phyloP scores from a whole-genome alignment of 2,888 invertebrate genomes.

The Acrobasis repandana region DNA sequence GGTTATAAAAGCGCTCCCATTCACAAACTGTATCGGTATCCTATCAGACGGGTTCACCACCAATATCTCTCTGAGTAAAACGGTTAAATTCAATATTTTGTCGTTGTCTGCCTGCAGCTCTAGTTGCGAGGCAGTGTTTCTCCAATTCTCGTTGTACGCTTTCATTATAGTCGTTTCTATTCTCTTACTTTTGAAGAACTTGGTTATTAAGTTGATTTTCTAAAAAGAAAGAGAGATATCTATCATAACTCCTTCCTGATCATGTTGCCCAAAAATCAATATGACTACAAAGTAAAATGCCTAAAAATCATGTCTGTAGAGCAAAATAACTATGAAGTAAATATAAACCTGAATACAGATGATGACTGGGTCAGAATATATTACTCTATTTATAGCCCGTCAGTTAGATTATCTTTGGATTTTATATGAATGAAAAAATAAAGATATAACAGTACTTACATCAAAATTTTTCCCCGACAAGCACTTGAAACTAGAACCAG shows the following conservation, averaged over 20 bases:
- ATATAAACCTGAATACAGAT: too few relatives aligned
- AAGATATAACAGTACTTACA: background rate
- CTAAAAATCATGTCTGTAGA: too few relatives aligned
- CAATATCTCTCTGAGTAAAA: constrained; percentile 54
- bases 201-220: constrained; percentile 4
- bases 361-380: too few relatives aligned
- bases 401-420: too few relatives aligned
- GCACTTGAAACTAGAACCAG: constrained; percentile 39
- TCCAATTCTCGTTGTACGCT: constrained; percentile 38
- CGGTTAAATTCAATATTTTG: constrained; percentile 35
- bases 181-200: constrained; percentile 28
- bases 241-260: too few relatives aligned
- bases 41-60: constrained; percentile 47
- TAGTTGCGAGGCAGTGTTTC: constrained; percentile 19
- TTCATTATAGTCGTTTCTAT: constrained; percentile 32
- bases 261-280: too few relatives aligned
- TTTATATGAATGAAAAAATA: too few relatives aligned
- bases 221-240: background rate
- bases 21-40: constrained; percentile 51
- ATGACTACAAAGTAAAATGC: too few relatives aligned
- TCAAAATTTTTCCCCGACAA: background rate
- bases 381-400: too few relatives aligned
- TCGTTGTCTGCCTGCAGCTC: constrained; percentile 32
- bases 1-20: constrained; percentile 47
- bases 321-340: too few relatives aligned